Conservation (phyloP, 2,113 vertebrate genomes). For the zebrafish (Danio rerio) region GRCz12tu NC_133185.1:23731001-23731500, state of each 20-base stretch:
- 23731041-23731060: too few relatives aligned
- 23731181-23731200: constrained; percentile 11
- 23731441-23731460: constrained; percentile 49
- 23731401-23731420: constrained; percentile 40
- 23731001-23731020: too few relatives aligned
- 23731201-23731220: constrained; percentile 31
- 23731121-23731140: not conserved
- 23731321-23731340: constrained; percentile 7
- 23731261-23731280: constrained; percentile 36
- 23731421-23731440: constrained; percentile 56
- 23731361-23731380: not conserved
- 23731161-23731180: not conserved
- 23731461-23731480: constrained; percentile 20
- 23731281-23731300: constrained; percentile 13
- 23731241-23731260: constrained; percentile 24
- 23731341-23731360: constrained; percentile 44
- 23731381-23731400: too few relatives aligned
- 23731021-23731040: too few relatives aligned
- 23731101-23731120: not conserved
- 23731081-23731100: not conserved
- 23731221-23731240: constrained; percentile 15
- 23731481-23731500: constrained; percentile 30
- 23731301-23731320: constrained; percentile 29
- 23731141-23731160: not conserved
- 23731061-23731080: too few relatives aligned